Conservation (phyloP, 1,140 invertebrate species). For the Pseudomyrmex sp. region DNA sequence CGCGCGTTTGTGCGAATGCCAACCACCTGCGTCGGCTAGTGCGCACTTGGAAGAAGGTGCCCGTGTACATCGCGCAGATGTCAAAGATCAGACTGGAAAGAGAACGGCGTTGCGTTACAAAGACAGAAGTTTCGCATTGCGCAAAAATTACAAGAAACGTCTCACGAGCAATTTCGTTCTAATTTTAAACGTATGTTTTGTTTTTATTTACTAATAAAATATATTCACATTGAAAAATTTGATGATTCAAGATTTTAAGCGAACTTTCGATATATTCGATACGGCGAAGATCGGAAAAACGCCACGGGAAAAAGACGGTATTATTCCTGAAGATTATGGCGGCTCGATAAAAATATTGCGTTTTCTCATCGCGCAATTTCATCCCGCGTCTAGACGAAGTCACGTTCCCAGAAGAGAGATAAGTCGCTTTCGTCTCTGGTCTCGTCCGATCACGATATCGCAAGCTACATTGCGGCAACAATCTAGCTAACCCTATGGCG, state of each 20-base stretch:
- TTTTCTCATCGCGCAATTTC: not conserved
- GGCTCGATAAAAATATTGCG: not conserved
- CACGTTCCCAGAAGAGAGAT: slow-evolving; percentile 2
- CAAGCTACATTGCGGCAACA: not conserved
- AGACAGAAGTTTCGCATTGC: no score
- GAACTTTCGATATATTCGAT: not conserved
- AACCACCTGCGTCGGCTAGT: slow-evolving; percentile 17
- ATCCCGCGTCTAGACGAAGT: not conserved
- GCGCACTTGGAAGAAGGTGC: not conserved
- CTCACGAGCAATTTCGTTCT: no score
- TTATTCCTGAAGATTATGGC: not conserved
- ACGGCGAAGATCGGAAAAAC: not conserved
- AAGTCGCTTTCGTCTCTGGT: not conserved
- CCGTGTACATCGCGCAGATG: not conserved
- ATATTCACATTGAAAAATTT: not conserved
- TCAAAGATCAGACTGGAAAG: not conserved
- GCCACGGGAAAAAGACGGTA: no score
- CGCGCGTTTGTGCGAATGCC: not conserved
- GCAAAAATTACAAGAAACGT: no score
- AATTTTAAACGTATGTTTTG: not conserved
- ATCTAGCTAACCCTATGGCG: not conserved
- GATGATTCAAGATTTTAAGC: no score
- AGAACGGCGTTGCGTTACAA: not conserved
- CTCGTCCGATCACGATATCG: slow-evolving; percentile 17
- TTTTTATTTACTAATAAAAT: not conserved